Conservation (phyloP, 2,113 vertebrate genomes). For the Leptobrachium ailaonicum region DNA sequence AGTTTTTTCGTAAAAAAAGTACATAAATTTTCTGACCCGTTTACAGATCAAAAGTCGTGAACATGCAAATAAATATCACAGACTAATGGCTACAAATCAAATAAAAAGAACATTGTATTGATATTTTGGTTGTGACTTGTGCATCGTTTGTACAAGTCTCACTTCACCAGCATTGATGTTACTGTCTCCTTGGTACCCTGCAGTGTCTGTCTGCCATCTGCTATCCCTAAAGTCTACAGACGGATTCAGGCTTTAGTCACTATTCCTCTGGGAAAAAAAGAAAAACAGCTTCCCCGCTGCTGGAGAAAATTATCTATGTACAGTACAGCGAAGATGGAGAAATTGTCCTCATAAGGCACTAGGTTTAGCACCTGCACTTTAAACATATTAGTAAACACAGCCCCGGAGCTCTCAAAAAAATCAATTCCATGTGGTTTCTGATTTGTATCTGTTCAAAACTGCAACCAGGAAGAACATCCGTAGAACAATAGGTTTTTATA, state of each 20-base stretch:
- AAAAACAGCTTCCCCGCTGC: conserved; percentile 49
- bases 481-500: conserved; percentile 31
- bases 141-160: conserved; percentile 18
- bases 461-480: conserved; percentile 1
- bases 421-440: conserved; percentile 30
- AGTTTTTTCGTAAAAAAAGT: neutral
- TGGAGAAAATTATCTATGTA: conserved; percentile 54
- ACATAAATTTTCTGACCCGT: conserved; percentile 13
- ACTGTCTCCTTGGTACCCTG: conserved; percentile 45
- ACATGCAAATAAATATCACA: neutral
- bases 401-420: conserved; percentile 20
- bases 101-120: neutral
- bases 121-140: conserved; percentile 25
- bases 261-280: conserved; percentile 45
- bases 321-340: conserved; percentile 42
- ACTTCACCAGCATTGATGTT: conserved; percentile 25
- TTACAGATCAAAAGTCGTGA: conserved; percentile 34
- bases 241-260: conserved; percentile 50
- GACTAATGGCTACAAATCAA: conserved; percentile 3
- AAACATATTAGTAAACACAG: conserved; percentile 29
- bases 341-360: conserved; percentile 39
- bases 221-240: conserved; percentile 47
- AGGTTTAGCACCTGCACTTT: conserved; percentile 23
- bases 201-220: conserved; percentile 46
- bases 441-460: conserved; percentile 21